A percentile compares a stretch with the other conserved stretches of the same genome.
phyloP scores from a whole-genome alignment of 2,113 vertebrate genomes.

The Sakesphorus luctuosus region DNA sequence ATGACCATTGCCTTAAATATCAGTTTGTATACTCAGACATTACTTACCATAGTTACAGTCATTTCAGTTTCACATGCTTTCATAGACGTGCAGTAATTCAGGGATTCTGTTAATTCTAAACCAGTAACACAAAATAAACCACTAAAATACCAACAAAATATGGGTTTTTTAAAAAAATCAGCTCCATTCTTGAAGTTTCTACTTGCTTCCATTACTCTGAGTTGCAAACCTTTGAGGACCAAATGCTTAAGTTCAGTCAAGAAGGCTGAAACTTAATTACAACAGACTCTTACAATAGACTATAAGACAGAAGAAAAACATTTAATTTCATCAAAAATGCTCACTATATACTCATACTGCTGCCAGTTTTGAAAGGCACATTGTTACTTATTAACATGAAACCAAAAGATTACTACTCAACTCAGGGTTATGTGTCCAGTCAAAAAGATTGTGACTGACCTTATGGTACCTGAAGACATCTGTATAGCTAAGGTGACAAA shows the following conservation, averaged over 20 bases:
- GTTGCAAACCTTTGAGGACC: not conserved
- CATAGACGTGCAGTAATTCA: not conserved
- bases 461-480: not conserved
- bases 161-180: not conserved
- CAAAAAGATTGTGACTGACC: conserved; percentile 10
- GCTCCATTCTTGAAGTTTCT: not conserved
- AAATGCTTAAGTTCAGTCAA: not conserved
- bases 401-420: not conserved
- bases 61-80: not conserved
- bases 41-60: not conserved
- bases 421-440: not conserved
- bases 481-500: conserved; percentile 35
- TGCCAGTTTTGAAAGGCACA: not conserved
- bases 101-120: not conserved
- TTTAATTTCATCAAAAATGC: not conserved
- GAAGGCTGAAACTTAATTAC: not conserved
- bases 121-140: not conserved
- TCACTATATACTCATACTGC: not conserved
- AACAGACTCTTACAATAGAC: not conserved
- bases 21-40: not conserved
- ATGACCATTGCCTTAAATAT: not conserved
- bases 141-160: not conserved
- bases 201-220: not conserved
- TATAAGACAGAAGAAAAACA: not conserved
- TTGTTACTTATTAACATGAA: not conserved